Evolutionary conservation across 1,140 invertebrate species (phyloP).

Genomic region (Mizuhopecten yessoensis): DNA sequence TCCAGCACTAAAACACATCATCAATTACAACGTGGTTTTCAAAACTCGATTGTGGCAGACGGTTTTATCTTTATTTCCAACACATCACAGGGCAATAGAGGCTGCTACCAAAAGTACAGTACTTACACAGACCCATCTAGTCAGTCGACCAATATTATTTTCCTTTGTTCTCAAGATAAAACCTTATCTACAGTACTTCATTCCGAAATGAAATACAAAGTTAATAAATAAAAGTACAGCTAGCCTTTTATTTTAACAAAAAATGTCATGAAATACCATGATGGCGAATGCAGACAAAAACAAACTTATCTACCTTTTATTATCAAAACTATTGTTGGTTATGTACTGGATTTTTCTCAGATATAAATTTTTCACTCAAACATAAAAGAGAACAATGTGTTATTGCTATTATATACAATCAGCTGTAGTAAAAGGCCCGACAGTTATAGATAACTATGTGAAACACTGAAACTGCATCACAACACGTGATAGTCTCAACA

Average conservation of each 20-base stretch:
- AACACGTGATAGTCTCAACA: too few species aligned
- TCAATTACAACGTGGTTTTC: neutral
- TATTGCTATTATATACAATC: neutral
- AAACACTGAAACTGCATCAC: too few species aligned
- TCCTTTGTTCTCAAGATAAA: neutral
- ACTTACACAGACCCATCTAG: too few species aligned
- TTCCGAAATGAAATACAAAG: neutral
- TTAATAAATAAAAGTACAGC: neutral
- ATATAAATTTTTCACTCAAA: neutral
- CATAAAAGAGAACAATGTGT: neutral
- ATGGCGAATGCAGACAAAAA: neutral
- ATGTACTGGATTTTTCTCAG: neutral
- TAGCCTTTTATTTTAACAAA: neutral
- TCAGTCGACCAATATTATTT: neutral
- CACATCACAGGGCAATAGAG: neutral
- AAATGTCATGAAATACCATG: neutral
- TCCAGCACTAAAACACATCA: neutral
- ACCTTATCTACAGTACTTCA: neutral
- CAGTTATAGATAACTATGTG: too few species aligned
- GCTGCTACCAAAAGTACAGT: neutral
- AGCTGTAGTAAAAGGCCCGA: too few species aligned
- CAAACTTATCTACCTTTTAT: neutral
- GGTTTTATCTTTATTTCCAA: conserved; percentile 8
- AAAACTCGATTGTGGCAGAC: neutral
- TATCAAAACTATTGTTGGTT: neutral